phyloP scores from a whole-genome alignment of 2,797 vertebrate species.

The Acipenser oxyrinchus region DNA sequence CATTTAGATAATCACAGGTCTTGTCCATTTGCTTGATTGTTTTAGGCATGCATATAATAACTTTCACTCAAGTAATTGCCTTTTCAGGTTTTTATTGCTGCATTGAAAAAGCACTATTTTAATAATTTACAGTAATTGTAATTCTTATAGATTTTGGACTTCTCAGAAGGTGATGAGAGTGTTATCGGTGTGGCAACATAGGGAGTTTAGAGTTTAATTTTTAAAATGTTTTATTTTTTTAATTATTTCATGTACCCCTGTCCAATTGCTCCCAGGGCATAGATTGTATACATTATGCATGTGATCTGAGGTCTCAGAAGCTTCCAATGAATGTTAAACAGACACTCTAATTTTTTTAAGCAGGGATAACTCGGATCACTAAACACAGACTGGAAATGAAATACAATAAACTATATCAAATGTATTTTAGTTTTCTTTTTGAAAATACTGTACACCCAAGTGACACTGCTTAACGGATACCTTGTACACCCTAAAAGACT shows the following conservation, averaged over 20 bases:
- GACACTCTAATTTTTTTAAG: background rate
- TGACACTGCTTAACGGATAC: background rate
- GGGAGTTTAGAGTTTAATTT: too few relatives aligned
- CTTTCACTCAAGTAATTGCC: too few relatives aligned
- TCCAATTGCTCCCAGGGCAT: conserved; percentile 9
- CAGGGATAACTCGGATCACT: background rate
- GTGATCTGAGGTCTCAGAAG: background rate
- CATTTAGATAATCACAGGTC: too few relatives aligned
- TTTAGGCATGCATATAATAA: too few relatives aligned
- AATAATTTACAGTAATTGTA: too few relatives aligned
- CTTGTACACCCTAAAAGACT: background rate
- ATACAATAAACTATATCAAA: background rate
- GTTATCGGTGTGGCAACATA: too few relatives aligned
- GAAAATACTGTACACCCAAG: background rate
- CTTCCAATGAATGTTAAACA: conserved; percentile 15
- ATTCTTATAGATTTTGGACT: too few relatives aligned
- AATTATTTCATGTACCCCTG: background rate
- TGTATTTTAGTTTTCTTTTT: background rate
- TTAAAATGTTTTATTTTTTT: too few relatives aligned
- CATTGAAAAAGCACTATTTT: too few relatives aligned
- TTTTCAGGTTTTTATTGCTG: too few relatives aligned
- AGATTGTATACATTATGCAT: conserved; percentile 9
- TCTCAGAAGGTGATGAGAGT: too few relatives aligned
- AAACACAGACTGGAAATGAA: background rate
- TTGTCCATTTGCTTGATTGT: too few relatives aligned